A percentile compares a stretch with the other conserved stretches of the same genome.
Evolutionary conservation across 1,140 invertebrate genomes (phyloP).

Genomic region (Platorchestia sp.): DNA sequence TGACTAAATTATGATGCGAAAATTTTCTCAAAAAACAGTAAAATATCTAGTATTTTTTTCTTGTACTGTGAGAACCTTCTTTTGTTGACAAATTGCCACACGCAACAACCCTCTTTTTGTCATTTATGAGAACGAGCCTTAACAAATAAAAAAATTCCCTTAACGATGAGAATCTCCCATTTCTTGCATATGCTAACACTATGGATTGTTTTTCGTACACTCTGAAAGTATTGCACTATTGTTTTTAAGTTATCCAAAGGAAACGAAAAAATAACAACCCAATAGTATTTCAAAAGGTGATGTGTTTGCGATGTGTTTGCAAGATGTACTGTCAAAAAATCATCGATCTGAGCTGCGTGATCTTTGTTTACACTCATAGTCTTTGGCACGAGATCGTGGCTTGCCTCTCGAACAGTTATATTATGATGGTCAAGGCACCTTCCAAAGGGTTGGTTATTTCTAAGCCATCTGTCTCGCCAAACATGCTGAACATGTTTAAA

Average conservation of each 20-base stretch:
- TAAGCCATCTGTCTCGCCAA: conserved; percentile 51
- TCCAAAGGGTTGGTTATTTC: conserved; percentile 50
- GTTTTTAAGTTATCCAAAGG: neutral
- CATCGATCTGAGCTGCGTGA: neutral
- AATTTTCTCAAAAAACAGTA: neutral
- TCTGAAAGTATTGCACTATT: neutral
- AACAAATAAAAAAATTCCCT: neutral
- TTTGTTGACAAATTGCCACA: neutral
- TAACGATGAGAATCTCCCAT: neutral
- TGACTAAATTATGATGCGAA: neutral
- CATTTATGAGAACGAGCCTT: neutral
- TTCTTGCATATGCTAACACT: neutral
- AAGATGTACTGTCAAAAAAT: neutral
- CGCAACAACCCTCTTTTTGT: neutral
- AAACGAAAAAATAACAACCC: neutral
- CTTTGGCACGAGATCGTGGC: conserved; percentile 43
- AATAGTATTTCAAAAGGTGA: neutral
- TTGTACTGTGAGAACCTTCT: neutral
- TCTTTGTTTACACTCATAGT: conserved; percentile 39
- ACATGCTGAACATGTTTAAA: conserved; percentile 53
- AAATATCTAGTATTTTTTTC: neutral
- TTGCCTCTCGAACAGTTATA: conserved; percentile 45
- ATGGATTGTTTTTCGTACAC: neutral
- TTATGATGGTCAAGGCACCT: conserved; percentile 41
- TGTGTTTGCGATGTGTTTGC: neutral